Percentiles rank a stretch among this genome's conserved stretches.
Conservation (phyloP, 2,888 invertebrate species). For the Chaitophorus viminalis region DNA sequence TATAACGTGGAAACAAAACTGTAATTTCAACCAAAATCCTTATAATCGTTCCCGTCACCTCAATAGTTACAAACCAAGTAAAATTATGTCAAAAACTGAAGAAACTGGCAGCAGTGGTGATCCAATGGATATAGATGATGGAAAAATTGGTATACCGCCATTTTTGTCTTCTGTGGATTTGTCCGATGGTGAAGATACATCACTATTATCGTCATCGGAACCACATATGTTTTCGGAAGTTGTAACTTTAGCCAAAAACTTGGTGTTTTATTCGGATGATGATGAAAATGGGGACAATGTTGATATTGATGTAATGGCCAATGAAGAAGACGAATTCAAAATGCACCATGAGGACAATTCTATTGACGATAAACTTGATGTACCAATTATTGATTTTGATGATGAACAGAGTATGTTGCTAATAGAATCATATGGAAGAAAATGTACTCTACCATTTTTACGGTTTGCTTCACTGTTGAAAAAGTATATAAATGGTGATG, state of each 20-base stretch:
- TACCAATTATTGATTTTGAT: neutral
- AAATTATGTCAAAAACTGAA: neutral
- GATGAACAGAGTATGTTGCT: neutral
- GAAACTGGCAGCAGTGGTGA: neutral
- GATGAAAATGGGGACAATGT: neutral
- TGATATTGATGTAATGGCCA: neutral
- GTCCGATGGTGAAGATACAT: neutral
- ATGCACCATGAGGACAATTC: constrained; percentile 10
- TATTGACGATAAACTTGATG: neutral
- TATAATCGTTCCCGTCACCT: neutral
- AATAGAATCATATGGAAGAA: constrained; percentile 50
- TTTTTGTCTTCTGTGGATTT: neutral
- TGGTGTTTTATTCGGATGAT: constrained; percentile 33
- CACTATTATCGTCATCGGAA: neutral
- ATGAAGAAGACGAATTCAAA: neutral
- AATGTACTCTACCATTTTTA: constrained; percentile 80
- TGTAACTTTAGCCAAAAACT: constrained; percentile 29
- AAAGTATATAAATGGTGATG: constrained; percentile 19
- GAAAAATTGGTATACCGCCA: neutral
- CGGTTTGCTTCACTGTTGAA: constrained; percentile 81
- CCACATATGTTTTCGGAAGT: constrained; percentile 5
- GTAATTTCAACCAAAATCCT: neutral
- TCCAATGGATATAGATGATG: constrained; percentile 11
- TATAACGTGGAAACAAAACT: neutral
- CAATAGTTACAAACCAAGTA: neutral